Percentiles rank a stretch among this genome's conserved stretches.
phyloP scores from a whole-genome alignment of 1,140 invertebrate species.

The Leptopilina boulardi region DNA sequence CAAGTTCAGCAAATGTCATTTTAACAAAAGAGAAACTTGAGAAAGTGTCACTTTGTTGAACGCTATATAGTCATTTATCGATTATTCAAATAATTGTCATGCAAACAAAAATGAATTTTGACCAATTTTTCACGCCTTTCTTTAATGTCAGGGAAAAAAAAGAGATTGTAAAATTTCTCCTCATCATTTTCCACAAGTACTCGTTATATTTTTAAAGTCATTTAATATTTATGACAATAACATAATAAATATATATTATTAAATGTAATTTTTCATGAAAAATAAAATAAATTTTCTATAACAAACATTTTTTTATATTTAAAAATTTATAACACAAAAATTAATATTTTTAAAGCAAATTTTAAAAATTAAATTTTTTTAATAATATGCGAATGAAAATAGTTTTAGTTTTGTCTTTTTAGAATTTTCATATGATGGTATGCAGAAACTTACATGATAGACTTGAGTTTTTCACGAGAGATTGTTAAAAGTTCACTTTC shows the following conservation, averaged over 20 bases:
- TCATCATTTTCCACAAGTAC: not conserved
- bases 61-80: not conserved
- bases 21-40: slow-evolving; percentile 17
- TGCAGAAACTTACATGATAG: slow-evolving; percentile 44
- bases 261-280: no score
- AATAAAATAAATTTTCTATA: no score
- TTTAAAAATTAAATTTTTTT: no score
- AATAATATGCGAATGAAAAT: no score
- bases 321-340: no score
- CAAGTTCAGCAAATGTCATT: not conserved
- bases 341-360: no score
- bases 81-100: slow-evolving; percentile 4
- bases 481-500: slow-evolving; percentile 64
- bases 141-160: not conserved
- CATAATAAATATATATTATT: no score
- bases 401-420: no score
- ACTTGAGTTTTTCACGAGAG: slow-evolving; percentile 58
- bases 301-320: no score
- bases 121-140: not conserved
- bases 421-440: slow-evolving; percentile 35
- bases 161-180: not conserved
- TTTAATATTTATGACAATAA: no score
- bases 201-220: no score
- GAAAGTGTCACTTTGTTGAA: not conserved
- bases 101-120: not conserved